phyloP scores from a whole-genome alignment of 2,888 invertebrate species.

The Tachina grossa region DNA sequence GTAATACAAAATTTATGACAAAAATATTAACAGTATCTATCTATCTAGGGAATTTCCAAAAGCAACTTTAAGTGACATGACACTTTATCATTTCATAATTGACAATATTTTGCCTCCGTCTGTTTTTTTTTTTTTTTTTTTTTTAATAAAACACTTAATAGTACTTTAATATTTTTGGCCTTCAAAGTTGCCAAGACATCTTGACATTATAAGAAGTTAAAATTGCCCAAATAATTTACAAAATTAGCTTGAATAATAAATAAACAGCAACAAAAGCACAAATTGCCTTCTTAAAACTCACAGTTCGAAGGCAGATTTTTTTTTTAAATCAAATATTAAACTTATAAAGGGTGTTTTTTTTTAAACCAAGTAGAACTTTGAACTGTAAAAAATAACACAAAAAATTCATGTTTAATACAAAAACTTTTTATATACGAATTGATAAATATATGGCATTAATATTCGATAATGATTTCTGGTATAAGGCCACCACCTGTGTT shows the following conservation, averaged over 20 bases:
- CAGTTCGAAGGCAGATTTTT: too few species aligned
- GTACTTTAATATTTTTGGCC: background rate
- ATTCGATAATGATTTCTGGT: too few species aligned
- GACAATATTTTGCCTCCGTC: conserved; percentile 16
- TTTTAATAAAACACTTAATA: conserved; percentile 5
- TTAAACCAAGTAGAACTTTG: too few species aligned
- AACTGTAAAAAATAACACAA: too few species aligned
- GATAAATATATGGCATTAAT: too few species aligned
- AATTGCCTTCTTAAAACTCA: too few species aligned
- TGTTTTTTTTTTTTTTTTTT: background rate
- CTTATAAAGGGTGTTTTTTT: too few species aligned
- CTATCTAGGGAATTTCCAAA: conserved; percentile 2
- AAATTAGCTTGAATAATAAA: background rate
- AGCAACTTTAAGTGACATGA: conserved; percentile 30
- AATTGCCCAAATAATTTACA: background rate
- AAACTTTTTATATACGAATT: too few species aligned
- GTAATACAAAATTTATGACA: too few species aligned
- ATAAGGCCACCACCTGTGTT: too few species aligned
- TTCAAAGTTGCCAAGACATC: background rate
- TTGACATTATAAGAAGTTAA: background rate
- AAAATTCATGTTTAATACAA: too few species aligned
- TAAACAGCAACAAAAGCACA: background rate
- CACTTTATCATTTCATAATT: conserved; percentile 50
- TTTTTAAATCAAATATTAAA: too few species aligned
- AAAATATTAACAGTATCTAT: background rate